Evolutionary conservation across 2,888 invertebrate species (phyloP), one percentile per base, ranked within the genome.

Genomic region (Harpalus rufipes): DNA sequence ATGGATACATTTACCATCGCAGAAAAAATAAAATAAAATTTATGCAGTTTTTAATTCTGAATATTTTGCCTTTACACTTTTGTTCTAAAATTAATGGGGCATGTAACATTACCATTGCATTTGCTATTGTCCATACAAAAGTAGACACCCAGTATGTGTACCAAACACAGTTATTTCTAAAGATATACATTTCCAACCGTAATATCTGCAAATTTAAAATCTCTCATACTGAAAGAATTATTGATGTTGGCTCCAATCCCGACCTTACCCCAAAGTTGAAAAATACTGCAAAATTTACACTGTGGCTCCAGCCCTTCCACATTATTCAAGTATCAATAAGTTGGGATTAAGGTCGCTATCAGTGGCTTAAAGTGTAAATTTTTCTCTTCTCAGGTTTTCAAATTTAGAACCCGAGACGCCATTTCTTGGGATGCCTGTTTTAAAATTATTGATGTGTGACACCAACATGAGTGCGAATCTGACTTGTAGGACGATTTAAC

Each of bases 381-480:
- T 58, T 32, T 16, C 7, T 59, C 7, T 14, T 18, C 7, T 25
- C 39, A 68, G 68, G 12, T n/a, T 39, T 68, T 68, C 39, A 63
- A 63, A 63, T 63, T 63, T 63, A 25, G 12, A 63, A n/a, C 25
- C 63, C 5, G 39, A 68, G 68, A 32, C 39, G 68, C 68, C 68
- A 68, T 68, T 68, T 68, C 68, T 68, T 68, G 63, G 12, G 21
- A 1, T 21, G 32, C 14, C 65, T 65, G 16, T 74, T 74, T 74
- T 10, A 44, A 74, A 74, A 74, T 74, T 74, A 74, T 74, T 74
- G 72, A 74, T 44, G 72, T 21, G 44, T 74, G 72, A 74, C n/a
- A 39, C 39, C 6, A 74, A 44, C 44, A 68, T 74, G 51, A 18
- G 72, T 21, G 72, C 44, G 72, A 74, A 74, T 74, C 10, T 10